Evolutionary conservation across 2,888 invertebrate genomes (phyloP), one percentile per base, ranked within the genome.

Genomic region (Acanthosepion esculentum): DNA sequence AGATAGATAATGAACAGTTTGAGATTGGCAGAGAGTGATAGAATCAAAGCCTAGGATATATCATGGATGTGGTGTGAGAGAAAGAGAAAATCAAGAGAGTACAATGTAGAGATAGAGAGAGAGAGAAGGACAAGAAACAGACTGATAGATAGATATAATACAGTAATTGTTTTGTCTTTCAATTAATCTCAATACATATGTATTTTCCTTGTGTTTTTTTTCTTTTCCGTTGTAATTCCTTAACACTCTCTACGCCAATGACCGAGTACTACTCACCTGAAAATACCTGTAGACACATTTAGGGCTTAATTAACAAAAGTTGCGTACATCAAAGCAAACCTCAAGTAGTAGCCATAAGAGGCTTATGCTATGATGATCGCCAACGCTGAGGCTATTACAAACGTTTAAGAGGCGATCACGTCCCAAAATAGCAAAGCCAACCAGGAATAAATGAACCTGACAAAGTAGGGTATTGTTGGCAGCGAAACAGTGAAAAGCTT

Each of bases 261-360:
- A 78, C n/a, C 12, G 78, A 78, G 78, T 33, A n/a, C 18, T 78
- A 33, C n/a, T n/a, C n/a, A n/a, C 78, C n/a, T n/a, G 78, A 78
- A 78, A 78, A n/a, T 33, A 78, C 78, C 78, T 78, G 78, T 33
- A 78, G 78, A 78, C n/a, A n/a, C 78, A 78, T 78, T 33, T 33
- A 33, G 78, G 78, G n/a, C 33, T n/a, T 78, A 78, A 78, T 78
- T 78, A 78, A 78, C 78, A n/a, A 78, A 78, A 78, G n/a, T n/a
- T 6, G 78, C n/a, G 15, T 1, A 78, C n/a, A 78, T 78, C 78
- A 78, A 78, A 78, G 78, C n/a, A 33, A 78, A 78, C 18, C 15
- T 78, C 12, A 78, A n/a, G 78, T 33, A 12, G 78, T 15, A 12
- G 12, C n/a, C 78, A 5, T 78, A 78, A 78, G 78, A n/a, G n/a